Evolutionary conservation across 2,888 invertebrate species (phyloP), one percentile per base, ranked within the genome.

Genomic region (Xestia ashworthii): DNA sequence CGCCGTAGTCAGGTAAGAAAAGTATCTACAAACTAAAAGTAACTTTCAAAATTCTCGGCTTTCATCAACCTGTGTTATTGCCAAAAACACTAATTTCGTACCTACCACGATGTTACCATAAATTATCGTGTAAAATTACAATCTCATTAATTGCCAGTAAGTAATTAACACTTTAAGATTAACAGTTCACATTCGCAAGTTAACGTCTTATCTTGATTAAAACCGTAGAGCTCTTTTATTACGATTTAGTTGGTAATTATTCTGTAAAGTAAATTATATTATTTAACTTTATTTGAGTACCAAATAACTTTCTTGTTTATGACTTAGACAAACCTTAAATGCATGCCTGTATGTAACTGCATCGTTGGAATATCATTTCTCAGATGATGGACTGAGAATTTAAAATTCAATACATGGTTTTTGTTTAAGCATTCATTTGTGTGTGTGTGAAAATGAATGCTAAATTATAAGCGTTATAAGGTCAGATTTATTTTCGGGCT

Each of bases 101-200:
- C 5, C 9, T 11, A 38, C 50, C 32, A 9, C 14, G 44, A 16
- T 70, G n/a, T 60, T 70, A 32, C 44, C 38, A 60, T 71, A 60
- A 41, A 80, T 62, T 58, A 58, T 50, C 55, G 16, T 25, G 65
- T 74, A 58, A 44, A 84, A 60, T 81, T 25, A 72, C 66, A 38
- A 65, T 70, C 44, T 53, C 53, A 85, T 74, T 78, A 74, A 74
- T 65, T 65, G 66, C 50, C 58, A 55, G 78, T 41, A 70, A 85
- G 78, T 55, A 72, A 85, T 85, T 60, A 78, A 74, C 78, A 85
- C 69, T 81, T 60, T 25, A 11, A 71, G 38, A 66, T 81, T 69
- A 50, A 74, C 32, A 16, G 19, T 80, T 41, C n/a, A 48, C 48
- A 65, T 73, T 64, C 12, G 62, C 74, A 62, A 71, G 19, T 62